Base-by-base conservation (phyloP, 2,888 invertebrate species). In the Troides helena region DNA sequence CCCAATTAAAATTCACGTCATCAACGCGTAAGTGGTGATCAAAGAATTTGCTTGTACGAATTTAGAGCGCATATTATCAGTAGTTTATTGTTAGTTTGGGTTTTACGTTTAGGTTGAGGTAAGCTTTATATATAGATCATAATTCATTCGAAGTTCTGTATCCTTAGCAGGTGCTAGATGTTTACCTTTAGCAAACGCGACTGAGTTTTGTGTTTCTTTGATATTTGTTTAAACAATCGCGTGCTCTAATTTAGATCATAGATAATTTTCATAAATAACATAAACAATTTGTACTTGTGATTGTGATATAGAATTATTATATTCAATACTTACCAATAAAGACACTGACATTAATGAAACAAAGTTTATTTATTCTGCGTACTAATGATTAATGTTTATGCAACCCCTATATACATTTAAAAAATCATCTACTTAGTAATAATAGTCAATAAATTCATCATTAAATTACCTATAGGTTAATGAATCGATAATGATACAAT, bases 111-210 rank as follows among this genome's bases (percentile, higher is more conserved):
- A 78, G 82, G 81, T 80, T 58, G 62, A 81, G 84, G 84, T 84
- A 86, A 84, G 77, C 76, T 78, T 77, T 80, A 80, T 78, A 74
- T 79, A 81, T 79, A 78, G 77, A 80, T 76, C 75, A 76, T 82
- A 81, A 79, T 81, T 79, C 78, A 70, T 60, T 63, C 25, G 36
- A 46, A 58, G 65, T 59, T 50, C 25, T 53, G 23, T 62, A 69
- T 62, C 67, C 70, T 56, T 63, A 60, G 61, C n/a, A 36, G 46
- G 18, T 66, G 67, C 59, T 63, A 53, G 61, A 62, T 39, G 66
- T 67, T 67, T 66, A 60, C 62, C 59, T 62, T 67, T 25, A 53
- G 56, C 60, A 70, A 67, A 70, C 70, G 56, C 39, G 63, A 53
- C 69, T 56, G 69, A 65, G 59, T 70, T 63, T 68, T 25, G 46